These are phyloP conservation scores for Rhopalosiphum padi DNA, from an alignment of 1,140 invertebrate species.

Conservation along the genomic window DNA sequence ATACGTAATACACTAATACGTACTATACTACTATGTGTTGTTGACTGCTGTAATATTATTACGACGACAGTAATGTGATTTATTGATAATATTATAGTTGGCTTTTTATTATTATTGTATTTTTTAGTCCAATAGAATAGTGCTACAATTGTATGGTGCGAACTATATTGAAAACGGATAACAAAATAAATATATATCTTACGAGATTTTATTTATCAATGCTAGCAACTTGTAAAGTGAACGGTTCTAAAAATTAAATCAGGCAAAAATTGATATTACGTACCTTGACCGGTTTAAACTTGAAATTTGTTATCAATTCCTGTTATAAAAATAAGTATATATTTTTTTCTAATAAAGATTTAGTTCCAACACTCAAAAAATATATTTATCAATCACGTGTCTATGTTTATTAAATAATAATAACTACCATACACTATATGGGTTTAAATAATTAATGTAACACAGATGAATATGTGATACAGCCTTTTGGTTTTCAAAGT, in stretches of 20 bases:
- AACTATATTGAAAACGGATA: background rate
- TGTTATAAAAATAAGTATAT: background rate
- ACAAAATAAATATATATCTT: background rate
- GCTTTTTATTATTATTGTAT: background rate
- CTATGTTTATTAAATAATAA: background rate
- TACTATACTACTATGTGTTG: background rate
- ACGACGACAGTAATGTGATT: background rate
- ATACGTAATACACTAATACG: background rate
- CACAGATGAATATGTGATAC: background rate
- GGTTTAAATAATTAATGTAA: background rate
- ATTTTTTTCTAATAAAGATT: background rate
- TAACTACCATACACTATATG: background rate
- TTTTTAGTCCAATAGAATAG: background rate
- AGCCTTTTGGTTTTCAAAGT: background rate
- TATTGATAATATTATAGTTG: background rate
- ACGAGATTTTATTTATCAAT: conserved; percentile 1
- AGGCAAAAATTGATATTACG: background rate
- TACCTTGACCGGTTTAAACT: conserved; percentile 13
- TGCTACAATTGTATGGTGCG: background rate
- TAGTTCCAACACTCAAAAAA: background rate
- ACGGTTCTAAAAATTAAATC: background rate
- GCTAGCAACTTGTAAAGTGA: conserved; percentile 19
- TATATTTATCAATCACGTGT: background rate
- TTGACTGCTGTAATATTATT: background rate
- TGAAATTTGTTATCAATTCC: background rate